Evolutionary conservation across 2,888 invertebrate species (phyloP), one percentile per base, ranked within the genome.

Genomic region (Synanthedon andrenaeformis): DNA sequence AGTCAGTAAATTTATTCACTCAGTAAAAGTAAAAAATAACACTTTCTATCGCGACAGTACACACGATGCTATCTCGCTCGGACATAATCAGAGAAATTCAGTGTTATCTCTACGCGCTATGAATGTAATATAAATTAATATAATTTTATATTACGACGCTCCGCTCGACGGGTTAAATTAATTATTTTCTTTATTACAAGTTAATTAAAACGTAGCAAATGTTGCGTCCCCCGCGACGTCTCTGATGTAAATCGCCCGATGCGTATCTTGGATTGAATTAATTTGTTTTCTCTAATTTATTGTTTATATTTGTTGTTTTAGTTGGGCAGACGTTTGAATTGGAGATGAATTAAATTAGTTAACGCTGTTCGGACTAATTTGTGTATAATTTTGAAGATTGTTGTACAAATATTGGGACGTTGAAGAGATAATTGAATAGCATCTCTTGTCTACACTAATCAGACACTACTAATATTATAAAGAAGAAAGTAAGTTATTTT

Each of bases 181-280:
- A 69, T 66, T 66, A 65, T 66, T 64, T 63, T 60, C 62, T 60
- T 66, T 64, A 66, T 62, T 59, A 64, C 64, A 63, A 64, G 59
- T 67, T 67, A 67, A 67, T 67, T 67, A 69, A 65, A 67, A 67
- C 58, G 56, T 64, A 65, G 65, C 66, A 66, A 70, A 70, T 69
- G 67, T 62, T 42, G 54, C 58, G 49, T 49, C 23, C 49, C 49
- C 49, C n/a, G 45, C 45, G 35, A 35, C 49, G 49, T 49, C 19
- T 10, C 49, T 49, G 45, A 49, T 49, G 60, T 57, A 58, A 59
- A 64, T 60, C 58, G 55, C 51, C 55, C 54, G 63, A 65, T 64
- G 54, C 56, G 57, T 58, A 53, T 53, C 49, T 53, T 59, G 8
- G 52, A 55, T 59, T 58, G 59, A 62, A 64, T 66, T 64, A 59